Base-by-base conservation (phyloP, 2,888 invertebrate genomes). In the Frankliniella fusca region DNA sequence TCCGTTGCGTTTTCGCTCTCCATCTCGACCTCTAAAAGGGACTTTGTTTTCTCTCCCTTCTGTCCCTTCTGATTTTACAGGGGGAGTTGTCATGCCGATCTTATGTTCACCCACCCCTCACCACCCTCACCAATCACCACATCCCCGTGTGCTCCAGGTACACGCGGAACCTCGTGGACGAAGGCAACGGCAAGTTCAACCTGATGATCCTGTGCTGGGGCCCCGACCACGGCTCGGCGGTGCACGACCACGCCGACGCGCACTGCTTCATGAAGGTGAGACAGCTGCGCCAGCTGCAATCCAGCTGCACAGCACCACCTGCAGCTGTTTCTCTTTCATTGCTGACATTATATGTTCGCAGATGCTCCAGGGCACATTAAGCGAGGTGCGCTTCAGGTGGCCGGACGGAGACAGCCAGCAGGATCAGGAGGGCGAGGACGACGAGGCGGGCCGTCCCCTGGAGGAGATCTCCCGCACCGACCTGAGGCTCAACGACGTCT, bases 161-260 rank as follows among this genome's bases (percentile, higher is more conserved):
- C 87, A 99, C 99, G 0, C 90, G 99, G 54, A 99, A 99, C 89
- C 90, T 99, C 85, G 97, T 99, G 0, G 97, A 99, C 87, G 93
- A 92, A 83, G 99, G 99, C 8, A 99, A 99, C 87, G 98, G 97
- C 0, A 97, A 96, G 87, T 99, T 97, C 89, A 99, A 99, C 89
- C 90, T 99, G 85, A 97, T 99, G 94, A 92, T 97, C 49, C 89
- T 99, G n/a, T 99, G 99, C 89, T 99, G 99, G 99, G 96, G 97
- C 28, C 96, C 97, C 87, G 96, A 96, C 0, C 97, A 97, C 85
- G 95, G 95, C 0, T 97, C 98, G 0, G 94, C 95, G 15, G 97
- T 99, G 85, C 99, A 99, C 88, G 98, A 98, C 88, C 99, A 99
- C 87, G 93, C 97, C 0, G 92, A 98, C 86, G 94, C 98, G 0